Evolutionary conservation across 2,888 invertebrate genomes (phyloP).

Genomic region (Drosophila maculinotata): DNA sequence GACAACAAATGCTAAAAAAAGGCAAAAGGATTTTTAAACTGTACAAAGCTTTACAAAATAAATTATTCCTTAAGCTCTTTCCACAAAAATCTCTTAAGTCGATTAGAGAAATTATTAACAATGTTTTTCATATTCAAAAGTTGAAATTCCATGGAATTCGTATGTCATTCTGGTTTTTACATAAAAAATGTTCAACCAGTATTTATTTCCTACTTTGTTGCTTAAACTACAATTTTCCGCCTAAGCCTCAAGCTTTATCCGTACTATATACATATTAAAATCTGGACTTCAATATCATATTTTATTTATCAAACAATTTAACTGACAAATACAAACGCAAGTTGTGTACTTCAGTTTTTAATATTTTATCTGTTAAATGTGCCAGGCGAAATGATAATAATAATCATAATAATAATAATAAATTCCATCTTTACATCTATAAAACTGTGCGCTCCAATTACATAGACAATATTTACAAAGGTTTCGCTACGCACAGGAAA

Average conservation of each 20-base stretch:
- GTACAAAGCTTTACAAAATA: background rate
- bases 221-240: too few relatives aligned
- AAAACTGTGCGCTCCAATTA: constrained; percentile 66
- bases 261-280: background rate
- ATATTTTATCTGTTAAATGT: constrained; percentile 29
- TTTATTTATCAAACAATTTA: constrained; percentile 14
- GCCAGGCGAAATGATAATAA: constrained; percentile 5
- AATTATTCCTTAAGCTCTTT: too few relatives aligned
- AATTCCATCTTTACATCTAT: constrained; percentile 36
- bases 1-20: background rate
- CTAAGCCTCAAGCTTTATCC: too few relatives aligned
- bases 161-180: too few relatives aligned
- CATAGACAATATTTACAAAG: constrained; percentile 67
- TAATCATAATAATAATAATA: constrained; percentile 28
- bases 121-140: too few relatives aligned
- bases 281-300: background rate
- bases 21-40: background rate
- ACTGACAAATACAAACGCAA: background rate
- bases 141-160: too few relatives aligned
- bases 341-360: constrained; percentile 1
- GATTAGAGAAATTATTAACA: too few relatives aligned
- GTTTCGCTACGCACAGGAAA: constrained; percentile 54
- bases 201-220: too few relatives aligned
- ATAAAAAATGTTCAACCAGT: too few relatives aligned
- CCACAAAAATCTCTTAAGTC: too few relatives aligned